Percentiles rank a stretch among this genome's conserved stretches.
These are phyloP conservation scores for Parnassius orleans DNA, from an alignment of 2,888 invertebrate species.

Conservation along the genomic window DNA sequence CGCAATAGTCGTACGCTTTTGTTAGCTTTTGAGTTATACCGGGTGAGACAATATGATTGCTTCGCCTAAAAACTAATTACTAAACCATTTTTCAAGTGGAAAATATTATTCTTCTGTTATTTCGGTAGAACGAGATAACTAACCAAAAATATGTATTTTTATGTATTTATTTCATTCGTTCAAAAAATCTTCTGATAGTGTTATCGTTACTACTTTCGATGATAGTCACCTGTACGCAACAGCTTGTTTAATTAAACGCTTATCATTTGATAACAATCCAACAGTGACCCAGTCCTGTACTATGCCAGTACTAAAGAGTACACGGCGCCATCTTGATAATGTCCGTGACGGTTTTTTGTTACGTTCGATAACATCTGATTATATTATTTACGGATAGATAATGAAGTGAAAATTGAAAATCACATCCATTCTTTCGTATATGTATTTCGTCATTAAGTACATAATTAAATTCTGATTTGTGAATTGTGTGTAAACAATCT, in stretches of 20 bases:
- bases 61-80: no score
- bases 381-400: neutral
- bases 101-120: no score
- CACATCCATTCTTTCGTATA: neutral
- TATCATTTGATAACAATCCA: slow-evolving; percentile 36
- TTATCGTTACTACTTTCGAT: slow-evolving; percentile 31
- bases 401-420: neutral
- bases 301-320: slow-evolving; percentile 27
- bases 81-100: no score
- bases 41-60: no score
- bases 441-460: neutral
- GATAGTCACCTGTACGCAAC: slow-evolving; percentile 26
- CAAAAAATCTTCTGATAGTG: slow-evolving; percentile 2
- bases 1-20: no score
- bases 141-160: no score
- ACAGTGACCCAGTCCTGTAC: slow-evolving; percentile 35
- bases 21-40: no score
- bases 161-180: neutral
- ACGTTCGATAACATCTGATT: neutral
- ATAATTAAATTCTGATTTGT: no score
- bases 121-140: no score
- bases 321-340: slow-evolving; percentile 28
- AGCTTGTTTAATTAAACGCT: slow-evolving; percentile 34
- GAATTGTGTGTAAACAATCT: neutral
- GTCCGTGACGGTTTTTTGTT: slow-evolving; percentile 6